Percentiles rank a stretch among this genome's conserved stretches.
Conservation (phyloP, 2,797 vertebrate species). For the Hypotaenidia philippensis region DNA sequence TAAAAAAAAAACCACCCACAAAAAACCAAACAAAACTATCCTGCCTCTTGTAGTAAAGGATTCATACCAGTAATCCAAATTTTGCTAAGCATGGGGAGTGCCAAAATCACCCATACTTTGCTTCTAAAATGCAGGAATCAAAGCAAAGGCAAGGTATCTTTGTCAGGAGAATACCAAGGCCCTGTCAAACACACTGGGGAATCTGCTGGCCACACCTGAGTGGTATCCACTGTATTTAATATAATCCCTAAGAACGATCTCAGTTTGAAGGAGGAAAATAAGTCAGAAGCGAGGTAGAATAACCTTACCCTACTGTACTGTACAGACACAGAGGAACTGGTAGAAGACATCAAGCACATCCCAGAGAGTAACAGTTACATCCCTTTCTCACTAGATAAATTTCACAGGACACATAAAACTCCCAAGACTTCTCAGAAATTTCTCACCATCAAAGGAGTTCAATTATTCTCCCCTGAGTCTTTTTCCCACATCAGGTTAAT, state of each 20-base stretch:
- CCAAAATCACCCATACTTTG: background rate
- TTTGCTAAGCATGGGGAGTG: background rate
- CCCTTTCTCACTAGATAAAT: background rate
- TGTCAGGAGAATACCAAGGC: background rate
- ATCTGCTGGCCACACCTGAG: background rate
- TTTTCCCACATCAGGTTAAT: background rate
- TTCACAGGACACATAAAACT: accelerated
- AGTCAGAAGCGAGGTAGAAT: background rate
- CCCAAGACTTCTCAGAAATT: background rate
- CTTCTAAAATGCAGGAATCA: background rate
- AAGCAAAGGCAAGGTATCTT: background rate
- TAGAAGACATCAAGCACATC: accelerated
- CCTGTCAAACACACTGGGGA: background rate
- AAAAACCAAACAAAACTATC: background rate
- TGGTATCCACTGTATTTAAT: background rate
- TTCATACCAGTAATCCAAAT: background rate
- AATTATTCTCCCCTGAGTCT: background rate
- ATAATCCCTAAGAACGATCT: background rate
- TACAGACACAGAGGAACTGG: background rate
- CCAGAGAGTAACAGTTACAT: background rate
- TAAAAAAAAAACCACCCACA: background rate
- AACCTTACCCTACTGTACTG: background rate
- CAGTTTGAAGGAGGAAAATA: background rate
- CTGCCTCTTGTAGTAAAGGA: background rate
- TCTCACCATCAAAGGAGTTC: background rate